phyloP scores from a whole-genome alignment of 2,888 invertebrate species.

The Allolobophora icterica region DNA sequence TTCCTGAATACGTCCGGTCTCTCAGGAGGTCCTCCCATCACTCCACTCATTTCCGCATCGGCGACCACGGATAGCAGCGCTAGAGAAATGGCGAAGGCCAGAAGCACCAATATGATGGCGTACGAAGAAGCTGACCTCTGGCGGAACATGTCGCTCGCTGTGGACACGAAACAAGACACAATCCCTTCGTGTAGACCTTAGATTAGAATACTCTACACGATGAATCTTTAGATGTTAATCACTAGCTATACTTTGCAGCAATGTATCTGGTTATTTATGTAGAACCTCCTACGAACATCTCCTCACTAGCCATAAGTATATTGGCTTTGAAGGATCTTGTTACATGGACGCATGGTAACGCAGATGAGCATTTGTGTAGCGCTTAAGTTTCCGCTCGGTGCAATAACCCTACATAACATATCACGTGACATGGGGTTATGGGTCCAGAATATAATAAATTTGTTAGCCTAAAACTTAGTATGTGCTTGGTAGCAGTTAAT shows the following conservation, averaged over 20 bases:
- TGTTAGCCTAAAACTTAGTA: background rate
- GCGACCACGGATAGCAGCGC: background rate
- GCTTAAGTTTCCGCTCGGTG: background rate
- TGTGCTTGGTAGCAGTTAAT: background rate
- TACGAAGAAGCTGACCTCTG: background rate
- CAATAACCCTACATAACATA: background rate
- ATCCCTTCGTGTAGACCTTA: background rate
- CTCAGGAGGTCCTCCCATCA: constrained; percentile 46
- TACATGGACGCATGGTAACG: background rate
- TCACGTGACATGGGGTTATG: too few relatives aligned
- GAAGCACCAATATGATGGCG: background rate
- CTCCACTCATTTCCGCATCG: background rate
- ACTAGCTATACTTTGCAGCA: too few relatives aligned
- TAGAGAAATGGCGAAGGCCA: background rate
- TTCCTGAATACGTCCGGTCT: constrained; percentile 46
- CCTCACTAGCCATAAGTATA: too few relatives aligned
- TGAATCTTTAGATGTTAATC: background rate
- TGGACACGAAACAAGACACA: background rate
- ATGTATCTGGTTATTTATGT: too few relatives aligned
- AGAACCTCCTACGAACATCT: too few relatives aligned
- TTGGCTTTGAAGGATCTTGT: too few relatives aligned
- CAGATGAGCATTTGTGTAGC: background rate
- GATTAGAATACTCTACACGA: background rate
- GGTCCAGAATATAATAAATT: background rate
- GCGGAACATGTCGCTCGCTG: background rate